A percentile compares a stretch with the other conserved stretches of the same genome.
These are phyloP conservation scores for Heptranchias perlo DNA, from an alignment of 2,113 vertebrate species.

Conservation along the genomic window DNA sequence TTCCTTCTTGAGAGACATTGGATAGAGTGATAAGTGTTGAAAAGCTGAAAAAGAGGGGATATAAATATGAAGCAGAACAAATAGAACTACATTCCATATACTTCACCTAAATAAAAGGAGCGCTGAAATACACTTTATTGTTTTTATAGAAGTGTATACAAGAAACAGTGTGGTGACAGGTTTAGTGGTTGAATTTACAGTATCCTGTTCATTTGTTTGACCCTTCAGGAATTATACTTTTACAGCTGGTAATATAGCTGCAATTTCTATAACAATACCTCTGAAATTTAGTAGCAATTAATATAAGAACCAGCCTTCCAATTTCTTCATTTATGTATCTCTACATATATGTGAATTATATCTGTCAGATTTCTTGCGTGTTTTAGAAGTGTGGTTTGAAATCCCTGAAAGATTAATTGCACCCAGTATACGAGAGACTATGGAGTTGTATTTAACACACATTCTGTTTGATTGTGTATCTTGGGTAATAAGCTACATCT, in stretches of 20 bases:
- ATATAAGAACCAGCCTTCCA: neutral
- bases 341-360: neutral
- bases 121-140: neutral
- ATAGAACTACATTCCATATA: neutral
- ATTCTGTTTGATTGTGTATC: slow-evolving; percentile 10
- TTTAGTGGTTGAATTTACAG: neutral
- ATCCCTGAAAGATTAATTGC: neutral
- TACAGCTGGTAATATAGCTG: neutral
- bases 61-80: neutral
- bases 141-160: neutral
- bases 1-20: neutral
- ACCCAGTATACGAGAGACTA: neutral
- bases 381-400: neutral
- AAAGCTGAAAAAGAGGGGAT: neutral
- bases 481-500: neutral
- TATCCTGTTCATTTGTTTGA: neutral
- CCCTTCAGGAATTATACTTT: neutral
- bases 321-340: neutral
- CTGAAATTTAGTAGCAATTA: neutral
- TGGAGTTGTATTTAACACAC: neutral
- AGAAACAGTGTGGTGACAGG: neutral
- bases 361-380: neutral
- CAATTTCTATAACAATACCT: neutral
- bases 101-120: neutral
- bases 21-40: neutral